Evolutionary conservation across 2,113 vertebrate genomes (phyloP).

Genomic region (Petaurus breviceps): DNA sequence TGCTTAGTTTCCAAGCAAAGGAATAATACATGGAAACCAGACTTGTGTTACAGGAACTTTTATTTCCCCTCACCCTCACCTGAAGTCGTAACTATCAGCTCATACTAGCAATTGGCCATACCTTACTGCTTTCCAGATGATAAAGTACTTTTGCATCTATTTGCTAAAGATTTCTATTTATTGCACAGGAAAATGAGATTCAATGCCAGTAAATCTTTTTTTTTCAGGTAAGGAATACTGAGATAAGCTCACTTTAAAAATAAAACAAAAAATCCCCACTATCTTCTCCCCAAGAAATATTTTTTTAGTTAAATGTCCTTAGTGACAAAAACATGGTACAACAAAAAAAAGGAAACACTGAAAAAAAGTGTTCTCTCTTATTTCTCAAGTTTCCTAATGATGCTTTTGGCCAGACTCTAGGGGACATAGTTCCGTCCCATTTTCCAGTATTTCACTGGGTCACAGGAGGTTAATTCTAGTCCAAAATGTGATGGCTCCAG

Average conservation of each 20-base stretch:
- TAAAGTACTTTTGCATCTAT: neutral
- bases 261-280: neutral
- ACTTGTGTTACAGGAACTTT: neutral
- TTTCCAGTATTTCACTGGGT: neutral
- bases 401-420: neutral
- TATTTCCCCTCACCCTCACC: neutral
- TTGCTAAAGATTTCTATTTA: rapidly evolving
- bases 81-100: neutral
- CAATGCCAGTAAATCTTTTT: neutral
- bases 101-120: neutral
- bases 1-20: neutral
- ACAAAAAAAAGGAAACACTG: neutral
- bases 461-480: neutral
- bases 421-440: neutral
- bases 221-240: neutral
- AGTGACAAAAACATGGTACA: neutral
- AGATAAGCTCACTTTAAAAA: neutral
- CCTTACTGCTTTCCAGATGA: neutral
- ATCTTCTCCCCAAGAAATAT: neutral
- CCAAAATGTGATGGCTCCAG: neutral
- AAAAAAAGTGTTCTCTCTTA: neutral
- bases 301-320: neutral
- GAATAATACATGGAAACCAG: neutral
- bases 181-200: rapidly evolving
- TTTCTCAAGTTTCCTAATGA: neutral